Conservation (phyloP, 2,888 invertebrate species). For the Drosophila anomalipes region DNA sequence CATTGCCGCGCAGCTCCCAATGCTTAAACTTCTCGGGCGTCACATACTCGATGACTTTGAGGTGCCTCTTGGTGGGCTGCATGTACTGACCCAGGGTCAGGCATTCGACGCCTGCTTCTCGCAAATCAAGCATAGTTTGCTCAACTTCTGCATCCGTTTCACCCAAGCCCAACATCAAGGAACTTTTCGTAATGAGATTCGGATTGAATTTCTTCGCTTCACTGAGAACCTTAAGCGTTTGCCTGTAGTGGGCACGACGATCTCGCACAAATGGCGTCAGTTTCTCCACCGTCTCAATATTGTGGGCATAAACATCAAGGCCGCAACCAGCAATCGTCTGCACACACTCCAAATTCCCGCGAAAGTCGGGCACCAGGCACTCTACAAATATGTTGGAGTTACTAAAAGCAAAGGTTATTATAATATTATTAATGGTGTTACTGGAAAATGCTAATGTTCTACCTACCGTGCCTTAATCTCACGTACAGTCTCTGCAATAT, state of each 20-base stretch:
- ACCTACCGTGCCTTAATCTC: constrained; percentile 91
- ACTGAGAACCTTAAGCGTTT: constrained; percentile 93
- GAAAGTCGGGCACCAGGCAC: constrained; percentile 98
- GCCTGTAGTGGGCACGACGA: constrained; percentile 95
- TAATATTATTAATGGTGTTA: not conserved
- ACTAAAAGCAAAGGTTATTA: constrained; percentile 84
- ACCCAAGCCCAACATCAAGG: constrained; percentile 98
- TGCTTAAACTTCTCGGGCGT: constrained; percentile 96
- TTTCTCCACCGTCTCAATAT: constrained; percentile 97
- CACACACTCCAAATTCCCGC: constrained; percentile 92
- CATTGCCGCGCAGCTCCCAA: constrained; percentile 93
- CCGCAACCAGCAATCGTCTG: constrained; percentile 91
- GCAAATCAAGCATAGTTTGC: constrained; percentile 94
- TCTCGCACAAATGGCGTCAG: constrained; percentile 97
- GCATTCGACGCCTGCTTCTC: constrained; percentile 94
- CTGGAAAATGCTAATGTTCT: not conserved
- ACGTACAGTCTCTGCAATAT: constrained; percentile 96
- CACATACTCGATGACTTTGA: constrained; percentile 97
- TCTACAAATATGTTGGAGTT: constrained; percentile 96
- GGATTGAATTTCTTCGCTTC: constrained; percentile 93
- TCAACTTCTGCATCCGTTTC: constrained; percentile 95
- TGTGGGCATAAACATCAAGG: constrained; percentile 98
- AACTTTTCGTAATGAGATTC: constrained; percentile 96
- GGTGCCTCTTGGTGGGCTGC: constrained; percentile 98
- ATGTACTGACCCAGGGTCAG: constrained; percentile 99